Evolutionary conservation across 1,140 invertebrate species (phyloP).

Genomic region (Ridgeia piscesae): DNA sequence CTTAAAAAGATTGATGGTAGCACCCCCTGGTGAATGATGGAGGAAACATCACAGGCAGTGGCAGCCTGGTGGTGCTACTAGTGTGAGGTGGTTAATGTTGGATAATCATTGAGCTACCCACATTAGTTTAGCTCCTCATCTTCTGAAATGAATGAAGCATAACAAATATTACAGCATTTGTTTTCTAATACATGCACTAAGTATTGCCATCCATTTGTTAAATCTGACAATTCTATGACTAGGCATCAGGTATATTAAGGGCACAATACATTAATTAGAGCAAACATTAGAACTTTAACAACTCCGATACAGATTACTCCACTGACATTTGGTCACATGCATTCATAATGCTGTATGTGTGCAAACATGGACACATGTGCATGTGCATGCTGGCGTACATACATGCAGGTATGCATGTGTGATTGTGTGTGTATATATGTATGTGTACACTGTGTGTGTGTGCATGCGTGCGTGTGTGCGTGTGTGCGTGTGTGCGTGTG

Average conservation of each 20-base stretch:
- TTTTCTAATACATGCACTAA: background rate
- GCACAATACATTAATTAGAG: background rate
- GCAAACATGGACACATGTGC: too few species aligned
- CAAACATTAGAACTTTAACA: background rate
- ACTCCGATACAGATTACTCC: background rate
- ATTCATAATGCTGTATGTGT: too few species aligned
- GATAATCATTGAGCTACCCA: background rate
- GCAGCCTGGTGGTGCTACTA: background rate
- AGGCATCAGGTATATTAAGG: background rate
- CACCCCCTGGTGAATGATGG: background rate
- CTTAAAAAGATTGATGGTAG: background rate
- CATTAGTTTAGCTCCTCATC: background rate
- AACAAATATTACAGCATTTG: background rate
- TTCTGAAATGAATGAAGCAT: background rate
- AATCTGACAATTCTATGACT: background rate
- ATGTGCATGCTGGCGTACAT: too few species aligned
- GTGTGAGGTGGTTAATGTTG: background rate
- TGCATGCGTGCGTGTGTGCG: slow-evolving; percentile 24
- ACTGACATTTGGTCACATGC: too few species aligned
- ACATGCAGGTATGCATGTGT: too few species aligned
- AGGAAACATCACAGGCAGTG: background rate
- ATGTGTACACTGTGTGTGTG: background rate
- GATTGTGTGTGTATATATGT: background rate
- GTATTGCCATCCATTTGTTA: background rate
- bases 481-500: slow-evolving; percentile 29